Percentiles rank a stretch among this genome's conserved stretches.
Evolutionary conservation across 2,888 invertebrate species (phyloP).

Genomic region (Kryphioiulus occultus): DNA sequence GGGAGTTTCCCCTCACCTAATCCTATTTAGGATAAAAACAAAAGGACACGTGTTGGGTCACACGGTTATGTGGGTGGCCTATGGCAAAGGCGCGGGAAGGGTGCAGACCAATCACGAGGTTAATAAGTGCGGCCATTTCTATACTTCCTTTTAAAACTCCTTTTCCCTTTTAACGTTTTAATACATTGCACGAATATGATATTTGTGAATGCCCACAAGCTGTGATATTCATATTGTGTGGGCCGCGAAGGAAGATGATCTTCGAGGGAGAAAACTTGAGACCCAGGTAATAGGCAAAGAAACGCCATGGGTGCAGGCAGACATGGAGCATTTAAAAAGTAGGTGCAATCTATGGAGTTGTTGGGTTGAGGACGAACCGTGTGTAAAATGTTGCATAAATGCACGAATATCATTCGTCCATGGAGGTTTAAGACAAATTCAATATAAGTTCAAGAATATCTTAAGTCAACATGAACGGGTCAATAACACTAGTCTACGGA

Average conservation of each 20-base stretch:
- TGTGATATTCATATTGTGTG: constrained; percentile 26
- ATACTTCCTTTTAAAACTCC: neutral
- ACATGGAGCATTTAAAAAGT: neutral
- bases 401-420: neutral
- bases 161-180: constrained; percentile 7
- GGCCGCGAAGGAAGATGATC: neutral
- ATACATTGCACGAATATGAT: neutral
- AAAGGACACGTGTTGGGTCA: constrained; percentile 35
- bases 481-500: too few relatives aligned
- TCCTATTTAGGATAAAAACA: constrained; percentile 35
- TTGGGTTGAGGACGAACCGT: neutral
- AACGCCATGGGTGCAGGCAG: neutral
- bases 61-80: constrained; percentile 35
- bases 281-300: neutral
- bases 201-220: constrained; percentile 27
- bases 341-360: neutral
- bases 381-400: neutral
- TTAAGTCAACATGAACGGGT: too few relatives aligned
- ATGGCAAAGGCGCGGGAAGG: constrained; percentile 15
- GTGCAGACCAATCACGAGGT: constrained; percentile 14
- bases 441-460: too few relatives aligned
- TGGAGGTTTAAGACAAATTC: too few relatives aligned
- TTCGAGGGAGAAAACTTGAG: neutral
- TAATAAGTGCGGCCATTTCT: constrained; percentile 26
- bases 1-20: constrained; percentile 35